Conservation (phyloP, 1,140 invertebrate genomes). For the Brachionus plicatilis region DNA sequence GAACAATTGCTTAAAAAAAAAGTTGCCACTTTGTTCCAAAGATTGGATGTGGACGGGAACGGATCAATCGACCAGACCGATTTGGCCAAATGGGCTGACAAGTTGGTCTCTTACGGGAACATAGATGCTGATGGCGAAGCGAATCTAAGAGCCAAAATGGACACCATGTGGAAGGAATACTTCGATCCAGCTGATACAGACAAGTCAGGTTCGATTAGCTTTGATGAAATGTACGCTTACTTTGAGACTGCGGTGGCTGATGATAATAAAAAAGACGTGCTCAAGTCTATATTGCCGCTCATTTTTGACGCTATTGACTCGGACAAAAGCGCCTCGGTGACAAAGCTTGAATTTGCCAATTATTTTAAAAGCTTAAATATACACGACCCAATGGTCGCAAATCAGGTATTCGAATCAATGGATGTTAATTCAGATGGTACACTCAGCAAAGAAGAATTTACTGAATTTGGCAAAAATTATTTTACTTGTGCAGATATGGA, state of each 20-base stretch:
- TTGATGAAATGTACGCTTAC: not conserved
- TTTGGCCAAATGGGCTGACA: not conserved
- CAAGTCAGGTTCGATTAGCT: not conserved
- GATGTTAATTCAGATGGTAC: slow-evolving; percentile 19
- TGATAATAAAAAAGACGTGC: not conserved
- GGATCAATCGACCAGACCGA: slow-evolving; percentile 8
- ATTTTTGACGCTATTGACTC: slow-evolving; percentile 32
- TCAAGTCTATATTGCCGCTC: not conserved
- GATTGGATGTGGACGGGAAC: slow-evolving; percentile 21
- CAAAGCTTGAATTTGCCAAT: slow-evolving; percentile 34
- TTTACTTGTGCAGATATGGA: not conserved
- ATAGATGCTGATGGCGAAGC: not conserved
- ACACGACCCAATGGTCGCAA: not conserved
- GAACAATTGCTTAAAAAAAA: not conserved
- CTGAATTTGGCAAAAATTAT: slow-evolving; percentile 19
- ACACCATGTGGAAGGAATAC: slow-evolving; percentile 7
- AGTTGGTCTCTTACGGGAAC: not conserved
- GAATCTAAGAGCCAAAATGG: not conserved
- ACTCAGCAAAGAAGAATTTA: slow-evolving; percentile 30
- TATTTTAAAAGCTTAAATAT: slow-evolving; percentile 40
- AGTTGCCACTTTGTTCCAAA: not conserved
- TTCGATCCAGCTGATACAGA: slow-evolving; percentile 16
- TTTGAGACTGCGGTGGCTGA: not conserved
- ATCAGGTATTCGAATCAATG: slow-evolving; percentile 25
- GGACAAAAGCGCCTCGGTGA: slow-evolving; percentile 12